phyloP scores from a whole-genome alignment of 2,888 invertebrate genomes.

The Eretmocerus hayati region DNA sequence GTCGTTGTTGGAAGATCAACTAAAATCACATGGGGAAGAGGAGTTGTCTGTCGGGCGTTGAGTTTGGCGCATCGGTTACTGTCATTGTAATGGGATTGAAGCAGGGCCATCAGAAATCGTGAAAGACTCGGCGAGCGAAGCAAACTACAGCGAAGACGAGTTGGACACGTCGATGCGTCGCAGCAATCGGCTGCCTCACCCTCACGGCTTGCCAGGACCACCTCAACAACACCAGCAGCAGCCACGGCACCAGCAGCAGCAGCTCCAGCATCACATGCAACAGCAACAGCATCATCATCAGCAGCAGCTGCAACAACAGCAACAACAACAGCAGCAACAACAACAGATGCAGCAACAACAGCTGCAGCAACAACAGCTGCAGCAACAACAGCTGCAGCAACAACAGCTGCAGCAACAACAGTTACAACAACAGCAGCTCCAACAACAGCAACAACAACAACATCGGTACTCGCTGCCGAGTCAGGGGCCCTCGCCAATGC shows the following conservation, averaged over 20 bases:
- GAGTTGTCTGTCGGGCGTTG: too few relatives aligned
- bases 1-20: too few relatives aligned
- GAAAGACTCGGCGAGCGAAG: conserved; percentile 68
- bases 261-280: conserved; percentile 9
- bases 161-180: conserved; percentile 1
- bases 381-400: conserved; percentile 11
- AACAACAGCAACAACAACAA: conserved; percentile 11
- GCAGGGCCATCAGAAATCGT: conserved; percentile 63
- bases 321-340: conserved; percentile 37
- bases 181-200: background rate
- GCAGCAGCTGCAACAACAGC: conserved; percentile 6
- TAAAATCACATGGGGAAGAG: too few relatives aligned
- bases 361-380: conserved; percentile 35
- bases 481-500: background rate
- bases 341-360: conserved; percentile 14
- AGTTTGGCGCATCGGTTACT: too few relatives aligned
- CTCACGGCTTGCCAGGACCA: background rate
- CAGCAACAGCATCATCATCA: conserved; percentile 9
- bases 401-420: conserved; percentile 8
- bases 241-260: background rate
- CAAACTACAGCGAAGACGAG: conserved; percentile 64
- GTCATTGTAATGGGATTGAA: background rate
- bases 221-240: background rate
- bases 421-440: conserved; percentile 37
- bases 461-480: conserved; percentile 32